phyloP scores from a whole-genome alignment of 2,888 invertebrate species.

The Nudaria mundana region DNA sequence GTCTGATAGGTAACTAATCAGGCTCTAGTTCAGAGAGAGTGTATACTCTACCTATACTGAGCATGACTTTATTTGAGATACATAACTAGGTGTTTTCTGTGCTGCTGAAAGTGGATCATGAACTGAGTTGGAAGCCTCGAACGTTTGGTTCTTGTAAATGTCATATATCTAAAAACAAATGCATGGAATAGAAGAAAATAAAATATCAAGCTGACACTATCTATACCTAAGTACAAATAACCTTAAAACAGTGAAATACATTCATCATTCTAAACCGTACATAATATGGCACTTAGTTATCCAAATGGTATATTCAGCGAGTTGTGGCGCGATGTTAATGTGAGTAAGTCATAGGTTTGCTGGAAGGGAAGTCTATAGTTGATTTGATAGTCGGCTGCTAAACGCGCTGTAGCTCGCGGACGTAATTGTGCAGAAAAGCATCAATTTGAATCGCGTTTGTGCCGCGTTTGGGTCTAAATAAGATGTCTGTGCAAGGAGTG shows the following conservation, averaged over 20 bases:
- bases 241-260: too few species aligned
- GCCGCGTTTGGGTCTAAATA: conserved; percentile 72
- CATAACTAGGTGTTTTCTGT: neutral
- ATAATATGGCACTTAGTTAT: conserved; percentile 24
- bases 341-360: conserved; percentile 41
- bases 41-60: too few species aligned
- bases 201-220: too few species aligned
- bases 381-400: conserved; percentile 65
- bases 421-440: conserved; percentile 75
- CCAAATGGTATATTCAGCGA: conserved; percentile 20
- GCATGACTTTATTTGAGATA: neutral
- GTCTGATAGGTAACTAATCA: too few species aligned
- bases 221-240: too few species aligned
- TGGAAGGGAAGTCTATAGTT: conserved; percentile 48
- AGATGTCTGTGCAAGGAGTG: conserved; percentile 71
- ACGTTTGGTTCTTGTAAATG: too few species aligned
- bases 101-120: neutral
- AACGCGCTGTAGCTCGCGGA: conserved; percentile 55
- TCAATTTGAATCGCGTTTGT: conserved; percentile 70
- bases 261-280: neutral
- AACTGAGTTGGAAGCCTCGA: too few species aligned
- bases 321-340: conserved; percentile 42
- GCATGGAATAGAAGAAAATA: too few species aligned
- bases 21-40: too few species aligned
- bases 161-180: too few species aligned